These are phyloP conservation scores for Connochaetes taurinus DNA, from an alignment of 2,113 vertebrate genomes.

Conservation along the genomic window DNA sequence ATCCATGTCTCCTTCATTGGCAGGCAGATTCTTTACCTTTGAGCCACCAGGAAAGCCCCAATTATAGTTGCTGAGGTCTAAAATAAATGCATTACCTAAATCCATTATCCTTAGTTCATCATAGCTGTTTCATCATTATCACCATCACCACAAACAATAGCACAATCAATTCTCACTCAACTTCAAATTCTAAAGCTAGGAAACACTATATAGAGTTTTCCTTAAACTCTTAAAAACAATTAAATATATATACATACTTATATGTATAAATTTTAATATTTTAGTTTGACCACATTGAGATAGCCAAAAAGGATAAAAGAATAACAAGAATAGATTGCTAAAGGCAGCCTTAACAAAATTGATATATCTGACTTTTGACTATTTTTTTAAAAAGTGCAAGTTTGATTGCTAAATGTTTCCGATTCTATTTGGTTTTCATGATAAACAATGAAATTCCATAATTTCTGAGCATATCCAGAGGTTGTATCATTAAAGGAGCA, in stretches of 20 bases:
- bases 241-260: not conserved
- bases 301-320: not conserved
- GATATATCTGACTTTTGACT: not conserved
- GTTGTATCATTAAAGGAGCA: conserved; percentile 24
- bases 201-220: not conserved
- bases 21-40: not conserved
- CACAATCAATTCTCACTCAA: not conserved
- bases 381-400: not conserved
- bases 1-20: not conserved
- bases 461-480: not conserved
- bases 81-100: not conserved
- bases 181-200: not conserved
- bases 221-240: not conserved
- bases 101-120: not conserved
- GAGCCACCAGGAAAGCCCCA: not conserved
- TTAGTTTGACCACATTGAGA: not conserved
- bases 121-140: not conserved
- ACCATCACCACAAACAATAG: not conserved
- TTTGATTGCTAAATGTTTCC: not conserved
- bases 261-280: not conserved
- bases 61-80: not conserved
- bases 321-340: not conserved
- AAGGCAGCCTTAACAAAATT: not conserved
- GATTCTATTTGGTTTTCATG: not conserved
- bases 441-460: conserved; percentile 21